Evolutionary conservation across 2,113 vertebrate species (phyloP).

Genomic region (Podarcis cretensis): DNA sequence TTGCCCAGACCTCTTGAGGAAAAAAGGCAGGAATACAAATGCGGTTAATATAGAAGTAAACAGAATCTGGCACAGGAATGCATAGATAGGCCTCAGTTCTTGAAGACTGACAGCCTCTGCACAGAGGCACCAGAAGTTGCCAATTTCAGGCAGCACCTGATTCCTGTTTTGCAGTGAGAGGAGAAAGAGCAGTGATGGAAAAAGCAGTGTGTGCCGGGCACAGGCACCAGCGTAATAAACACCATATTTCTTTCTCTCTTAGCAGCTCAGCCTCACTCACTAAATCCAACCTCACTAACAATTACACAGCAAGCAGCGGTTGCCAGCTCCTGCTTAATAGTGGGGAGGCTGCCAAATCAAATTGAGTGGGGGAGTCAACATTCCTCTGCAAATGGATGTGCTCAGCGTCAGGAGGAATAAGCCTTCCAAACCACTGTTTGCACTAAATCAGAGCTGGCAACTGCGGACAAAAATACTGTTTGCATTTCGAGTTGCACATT

Average conservation of each 20-base stretch:
- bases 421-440: background rate
- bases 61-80: background rate
- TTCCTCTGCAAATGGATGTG: slow-evolving; percentile 48
- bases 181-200: slow-evolving; percentile 43
- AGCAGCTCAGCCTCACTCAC: slow-evolving; percentile 13
- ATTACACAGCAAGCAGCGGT: background rate
- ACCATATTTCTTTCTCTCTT: rapidly evolving
- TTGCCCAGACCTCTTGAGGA: too few species aligned
- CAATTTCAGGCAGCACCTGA: slow-evolving; percentile 28
- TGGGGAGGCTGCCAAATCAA: slow-evolving; percentile 52
- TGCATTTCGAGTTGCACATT: slow-evolving; percentile 41
- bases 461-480: background rate
- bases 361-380: slow-evolving; percentile 48
- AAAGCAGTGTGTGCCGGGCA: slow-evolving; percentile 21
- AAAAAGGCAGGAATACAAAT: background rate
- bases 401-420: slow-evolving; percentile 29
- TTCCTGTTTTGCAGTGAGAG: slow-evolving; percentile 39
- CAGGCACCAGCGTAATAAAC: background rate
- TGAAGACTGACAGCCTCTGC: slow-evolving; percentile 40
- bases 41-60: background rate
- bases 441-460: slow-evolving; percentile 48
- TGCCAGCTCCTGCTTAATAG: slow-evolving; percentile 57
- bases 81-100: background rate
- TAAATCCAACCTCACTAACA: slow-evolving; percentile 37
- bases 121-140: slow-evolving; percentile 41